These are phyloP conservation scores for Onthophagus sagittarius DNA, from an alignment of 2,888 invertebrate species.

Conservation along the genomic window DNA sequence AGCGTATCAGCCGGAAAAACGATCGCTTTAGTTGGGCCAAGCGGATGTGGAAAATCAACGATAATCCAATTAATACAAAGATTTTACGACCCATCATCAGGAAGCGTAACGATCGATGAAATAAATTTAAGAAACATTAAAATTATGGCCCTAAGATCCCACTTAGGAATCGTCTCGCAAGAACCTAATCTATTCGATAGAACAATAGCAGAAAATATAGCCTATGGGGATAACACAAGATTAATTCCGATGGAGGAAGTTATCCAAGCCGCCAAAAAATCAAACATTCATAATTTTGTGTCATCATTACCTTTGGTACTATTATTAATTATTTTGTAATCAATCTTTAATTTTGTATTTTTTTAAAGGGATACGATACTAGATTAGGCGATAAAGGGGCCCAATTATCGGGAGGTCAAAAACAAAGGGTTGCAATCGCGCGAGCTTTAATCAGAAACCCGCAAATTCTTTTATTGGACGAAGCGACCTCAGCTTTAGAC, in stretches of 20 bases:
- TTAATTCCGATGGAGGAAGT: slow-evolving; percentile 66
- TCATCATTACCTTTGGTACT: slow-evolving; percentile 67
- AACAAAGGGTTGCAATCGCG: slow-evolving; percentile 85
- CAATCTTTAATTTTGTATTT: neutral
- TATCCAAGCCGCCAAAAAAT: slow-evolving; percentile 72
- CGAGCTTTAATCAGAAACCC: slow-evolving; percentile 78
- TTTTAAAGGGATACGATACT: slow-evolving; percentile 70
- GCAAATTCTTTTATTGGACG: slow-evolving; percentile 72
- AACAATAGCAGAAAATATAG: slow-evolving; percentile 86
- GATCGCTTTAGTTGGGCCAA: slow-evolving; percentile 73
- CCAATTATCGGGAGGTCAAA: slow-evolving; percentile 80
- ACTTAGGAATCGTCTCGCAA: slow-evolving; percentile 87
- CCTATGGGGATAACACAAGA: slow-evolving; percentile 79
- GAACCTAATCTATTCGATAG: slow-evolving; percentile 88
- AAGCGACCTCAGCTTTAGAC: slow-evolving; percentile 84
- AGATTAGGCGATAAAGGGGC: slow-evolving; percentile 75
- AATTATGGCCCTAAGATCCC: slow-evolving; percentile 55
- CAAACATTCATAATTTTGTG: slow-evolving; percentile 86
- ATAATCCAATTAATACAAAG: slow-evolving; percentile 77
- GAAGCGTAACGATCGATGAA: slow-evolving; percentile 51
- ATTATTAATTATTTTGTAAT: neutral
- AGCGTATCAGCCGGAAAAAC: slow-evolving; percentile 64
- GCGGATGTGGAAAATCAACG: slow-evolving; percentile 88
- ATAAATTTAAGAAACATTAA: slow-evolving; percentile 35
- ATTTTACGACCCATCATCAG: slow-evolving; percentile 73